These are phyloP conservation scores for Hemicordylus capensis DNA, from an alignment of 2,113 vertebrate species.

Conservation along the genomic window DNA sequence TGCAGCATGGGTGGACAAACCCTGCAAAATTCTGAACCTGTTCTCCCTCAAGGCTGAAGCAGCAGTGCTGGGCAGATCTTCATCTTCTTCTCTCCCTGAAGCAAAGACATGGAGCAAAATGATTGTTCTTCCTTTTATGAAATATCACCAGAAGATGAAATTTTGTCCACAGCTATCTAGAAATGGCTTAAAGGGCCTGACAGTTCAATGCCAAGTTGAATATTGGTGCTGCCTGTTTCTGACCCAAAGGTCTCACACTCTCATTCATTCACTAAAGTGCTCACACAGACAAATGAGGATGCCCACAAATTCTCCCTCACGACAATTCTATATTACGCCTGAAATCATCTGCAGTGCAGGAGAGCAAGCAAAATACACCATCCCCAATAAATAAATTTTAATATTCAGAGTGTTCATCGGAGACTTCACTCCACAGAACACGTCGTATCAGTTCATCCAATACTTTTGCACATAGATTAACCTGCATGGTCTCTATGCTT, in stretches of 20 bases:
- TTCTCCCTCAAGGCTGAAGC: slow-evolving; percentile 11
- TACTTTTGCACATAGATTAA: background rate
- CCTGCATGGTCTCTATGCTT: background rate
- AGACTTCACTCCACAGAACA: background rate
- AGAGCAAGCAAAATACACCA: background rate
- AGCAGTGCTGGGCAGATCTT: background rate
- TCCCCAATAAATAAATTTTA: no score
- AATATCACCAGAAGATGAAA: background rate
- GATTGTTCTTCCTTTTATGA: background rate
- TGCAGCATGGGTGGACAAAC: slow-evolving; percentile 1
- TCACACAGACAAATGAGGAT: background rate
- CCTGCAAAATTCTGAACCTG: background rate
- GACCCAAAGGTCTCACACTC: background rate
- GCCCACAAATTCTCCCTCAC: background rate
- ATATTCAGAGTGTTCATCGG: no score
- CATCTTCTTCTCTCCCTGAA: background rate
- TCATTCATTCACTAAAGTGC: background rate
- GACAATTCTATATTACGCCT: background rate
- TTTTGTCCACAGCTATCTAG: background rate
- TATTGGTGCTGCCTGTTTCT: background rate
- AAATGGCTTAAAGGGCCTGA: background rate
- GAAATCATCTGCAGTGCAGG: background rate
- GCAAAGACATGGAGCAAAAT: background rate
- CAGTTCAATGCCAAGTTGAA: background rate
- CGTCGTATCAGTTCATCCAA: background rate